A percentile compares a stretch with the other conserved stretches of the same genome.
Evolutionary conservation across 2,888 invertebrate species (phyloP).

Genomic region (Rhynchonema sp.): DNA sequence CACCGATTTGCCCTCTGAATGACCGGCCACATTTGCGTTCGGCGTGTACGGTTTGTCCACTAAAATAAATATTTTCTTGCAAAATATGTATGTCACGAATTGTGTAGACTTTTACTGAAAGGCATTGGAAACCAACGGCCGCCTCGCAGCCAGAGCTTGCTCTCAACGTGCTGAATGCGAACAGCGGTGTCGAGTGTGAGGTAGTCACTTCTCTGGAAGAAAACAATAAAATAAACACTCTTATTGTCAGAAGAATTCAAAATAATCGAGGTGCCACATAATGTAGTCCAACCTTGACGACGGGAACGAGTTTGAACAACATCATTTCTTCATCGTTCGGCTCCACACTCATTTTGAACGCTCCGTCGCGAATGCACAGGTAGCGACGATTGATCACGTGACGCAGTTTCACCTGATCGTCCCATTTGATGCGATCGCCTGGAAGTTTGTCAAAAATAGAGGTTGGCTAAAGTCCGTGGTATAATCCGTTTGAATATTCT

Average conservation of each 20-base stretch:
- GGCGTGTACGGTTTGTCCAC: too few species aligned
- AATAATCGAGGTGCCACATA: conserved; percentile 3
- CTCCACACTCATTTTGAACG: conserved; percentile 8
- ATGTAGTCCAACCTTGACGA: conserved; percentile 21
- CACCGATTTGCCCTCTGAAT: too few species aligned
- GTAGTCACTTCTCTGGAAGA: conserved; percentile 26
- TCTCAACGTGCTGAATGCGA: conserved; percentile 28
- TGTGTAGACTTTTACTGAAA: too few species aligned
- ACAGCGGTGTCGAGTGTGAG: conserved; percentile 28
- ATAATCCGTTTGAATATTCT: too few species aligned
- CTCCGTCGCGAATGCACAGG: conserved; percentile 25
- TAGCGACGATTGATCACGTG: conserved; percentile 28
- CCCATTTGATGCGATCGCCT: conserved; percentile 28
- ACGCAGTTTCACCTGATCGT: conserved; percentile 26
- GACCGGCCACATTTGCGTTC: too few species aligned
- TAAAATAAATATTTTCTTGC: neutral
- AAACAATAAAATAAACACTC: neutral
- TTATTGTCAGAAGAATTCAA: neutral
- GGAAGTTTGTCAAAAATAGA: too few species aligned
- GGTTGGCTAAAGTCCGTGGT: too few species aligned
- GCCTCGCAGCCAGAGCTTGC: conserved; percentile 27
- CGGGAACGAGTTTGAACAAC: conserved; percentile 28
- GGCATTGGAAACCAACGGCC: conserved; percentile 7
- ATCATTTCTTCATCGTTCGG: conserved; percentile 23
- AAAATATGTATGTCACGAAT: too few species aligned